Conservation (phyloP, 1,140 invertebrate genomes). For the Trichogramma pretiosum region DNA sequence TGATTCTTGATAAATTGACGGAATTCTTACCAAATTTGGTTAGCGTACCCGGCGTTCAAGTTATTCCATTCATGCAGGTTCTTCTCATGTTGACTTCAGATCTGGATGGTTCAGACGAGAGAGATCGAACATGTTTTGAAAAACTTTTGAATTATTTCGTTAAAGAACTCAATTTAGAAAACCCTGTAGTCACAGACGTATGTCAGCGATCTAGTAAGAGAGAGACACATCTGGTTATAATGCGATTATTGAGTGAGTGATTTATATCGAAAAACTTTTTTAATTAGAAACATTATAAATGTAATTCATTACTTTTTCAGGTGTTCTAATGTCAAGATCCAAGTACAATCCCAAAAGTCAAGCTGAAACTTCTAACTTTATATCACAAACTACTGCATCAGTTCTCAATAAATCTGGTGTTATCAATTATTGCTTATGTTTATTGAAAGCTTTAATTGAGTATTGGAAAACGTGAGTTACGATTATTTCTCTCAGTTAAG, state of each 20-base stretch:
- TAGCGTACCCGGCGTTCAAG: slow-evolving; percentile 64
- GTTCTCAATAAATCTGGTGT: slow-evolving; percentile 69
- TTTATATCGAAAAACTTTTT: slow-evolving; percentile 31
- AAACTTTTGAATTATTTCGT: slow-evolving; percentile 65
- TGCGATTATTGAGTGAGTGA: slow-evolving; percentile 64
- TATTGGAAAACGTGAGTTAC: slow-evolving; percentile 70
- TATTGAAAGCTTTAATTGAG: slow-evolving; percentile 69
- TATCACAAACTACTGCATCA: slow-evolving; percentile 66
- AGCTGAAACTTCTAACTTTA: slow-evolving; percentile 57
- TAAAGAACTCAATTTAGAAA: slow-evolving; percentile 68
- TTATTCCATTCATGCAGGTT: slow-evolving; percentile 86
- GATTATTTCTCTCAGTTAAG: too few species aligned
- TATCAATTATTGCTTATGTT: slow-evolving; percentile 71
- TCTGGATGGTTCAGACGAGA: slow-evolving; percentile 73
- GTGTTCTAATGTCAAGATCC: slow-evolving; percentile 70
- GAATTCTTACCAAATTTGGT: slow-evolving; percentile 54
- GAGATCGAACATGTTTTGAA: slow-evolving; percentile 68
- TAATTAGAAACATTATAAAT: slow-evolving; percentile 5
- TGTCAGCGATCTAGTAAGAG: slow-evolving; percentile 54
- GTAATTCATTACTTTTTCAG: slow-evolving; percentile 33
- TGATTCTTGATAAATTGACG: slow-evolving; percentile 53
- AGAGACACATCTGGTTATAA: slow-evolving; percentile 82
- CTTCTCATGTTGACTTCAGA: slow-evolving; percentile 85
- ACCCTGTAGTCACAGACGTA: slow-evolving; percentile 47
- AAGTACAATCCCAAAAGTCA: slow-evolving; percentile 53